These are phyloP conservation scores for Eira barbara DNA, from an alignment of 2,113 vertebrate species.

Conservation along the genomic window DNA sequence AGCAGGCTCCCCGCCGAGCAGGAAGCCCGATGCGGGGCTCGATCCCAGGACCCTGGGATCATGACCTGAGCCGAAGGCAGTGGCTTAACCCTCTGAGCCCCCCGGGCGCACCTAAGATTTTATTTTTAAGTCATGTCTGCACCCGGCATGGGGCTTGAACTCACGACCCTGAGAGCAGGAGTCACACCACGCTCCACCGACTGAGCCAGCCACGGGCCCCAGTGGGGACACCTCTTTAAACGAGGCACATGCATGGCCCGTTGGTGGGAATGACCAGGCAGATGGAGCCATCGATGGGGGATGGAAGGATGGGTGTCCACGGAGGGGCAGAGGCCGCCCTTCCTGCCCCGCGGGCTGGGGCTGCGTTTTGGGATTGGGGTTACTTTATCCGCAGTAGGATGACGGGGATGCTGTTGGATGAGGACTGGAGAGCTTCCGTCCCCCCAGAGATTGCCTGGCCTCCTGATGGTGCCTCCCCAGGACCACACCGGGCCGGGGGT, in stretches of 20 bases:
- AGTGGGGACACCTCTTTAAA: not conserved
- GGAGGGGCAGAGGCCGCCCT: not conserved
- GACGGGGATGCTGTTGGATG: rapidly evolving
- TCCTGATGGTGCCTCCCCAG: not conserved
- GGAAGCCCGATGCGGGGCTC: not conserved
- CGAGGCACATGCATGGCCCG: not conserved
- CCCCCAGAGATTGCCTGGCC: not conserved
- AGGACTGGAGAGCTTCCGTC: not conserved
- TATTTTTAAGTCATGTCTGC: not conserved
- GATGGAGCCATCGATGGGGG: not conserved
- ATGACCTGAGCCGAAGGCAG: not conserved
- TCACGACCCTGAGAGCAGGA: not conserved
- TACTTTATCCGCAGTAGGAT: not conserved
- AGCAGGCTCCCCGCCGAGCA: too few relatives aligned
- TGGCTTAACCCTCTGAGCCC: not conserved
- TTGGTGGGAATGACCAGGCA: not conserved
- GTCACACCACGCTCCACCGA: too few relatives aligned
- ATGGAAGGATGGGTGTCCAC: not conserved
- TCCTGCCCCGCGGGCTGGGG: too few relatives aligned
- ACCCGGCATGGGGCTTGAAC: not conserved
- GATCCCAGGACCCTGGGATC: not conserved
- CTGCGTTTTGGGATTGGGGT: not conserved
- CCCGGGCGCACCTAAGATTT: not conserved
- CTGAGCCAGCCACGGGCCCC: not conserved
- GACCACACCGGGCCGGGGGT: rapidly evolving